Evolutionary conservation across 2,113 vertebrate genomes (phyloP).

Genomic region (Pollimyrus isidori): DNA sequence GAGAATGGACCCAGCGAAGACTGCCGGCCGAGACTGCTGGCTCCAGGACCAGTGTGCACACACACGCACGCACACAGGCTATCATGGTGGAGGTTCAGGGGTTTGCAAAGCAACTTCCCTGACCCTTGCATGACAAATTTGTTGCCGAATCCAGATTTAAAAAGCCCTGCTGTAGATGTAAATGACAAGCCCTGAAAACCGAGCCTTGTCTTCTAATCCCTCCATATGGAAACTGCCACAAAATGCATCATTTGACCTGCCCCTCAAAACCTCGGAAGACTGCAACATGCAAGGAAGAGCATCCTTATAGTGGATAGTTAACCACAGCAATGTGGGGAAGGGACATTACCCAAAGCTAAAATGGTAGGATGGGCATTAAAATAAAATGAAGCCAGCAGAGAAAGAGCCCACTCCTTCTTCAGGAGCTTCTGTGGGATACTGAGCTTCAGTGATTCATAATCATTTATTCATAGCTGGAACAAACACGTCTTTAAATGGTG

Average conservation of each 20-base stretch:
- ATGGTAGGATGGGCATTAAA: not conserved
- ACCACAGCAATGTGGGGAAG: not conserved
- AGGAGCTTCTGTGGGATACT: slow-evolving; percentile 9
- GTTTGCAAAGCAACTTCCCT: not conserved
- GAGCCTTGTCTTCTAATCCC: not conserved
- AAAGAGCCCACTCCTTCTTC: not conserved
- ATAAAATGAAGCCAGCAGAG: not conserved
- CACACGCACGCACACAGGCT: not conserved
- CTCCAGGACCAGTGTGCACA: not conserved
- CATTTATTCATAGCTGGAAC: slow-evolving; percentile 26
- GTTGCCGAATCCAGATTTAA: not conserved
- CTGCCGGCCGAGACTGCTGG: slow-evolving; percentile 17
- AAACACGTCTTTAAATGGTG: slow-evolving; percentile 13
- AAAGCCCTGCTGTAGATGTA: not conserved
- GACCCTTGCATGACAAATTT: not conserved
- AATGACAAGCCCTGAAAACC: not conserved
- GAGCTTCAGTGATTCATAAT: slow-evolving; percentile 19
- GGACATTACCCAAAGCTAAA: not conserved
- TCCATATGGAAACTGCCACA: not conserved
- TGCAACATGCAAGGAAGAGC: not conserved
- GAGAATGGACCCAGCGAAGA: slow-evolving; percentile 32
- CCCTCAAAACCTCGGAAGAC: not conserved
- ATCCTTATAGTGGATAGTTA: not conserved
- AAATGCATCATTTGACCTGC: not conserved
- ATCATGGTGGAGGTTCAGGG: not conserved